These are phyloP conservation scores for Nomada goodeniana DNA, from an alignment of 2,888 invertebrate species.

Conservation along the genomic window DNA sequence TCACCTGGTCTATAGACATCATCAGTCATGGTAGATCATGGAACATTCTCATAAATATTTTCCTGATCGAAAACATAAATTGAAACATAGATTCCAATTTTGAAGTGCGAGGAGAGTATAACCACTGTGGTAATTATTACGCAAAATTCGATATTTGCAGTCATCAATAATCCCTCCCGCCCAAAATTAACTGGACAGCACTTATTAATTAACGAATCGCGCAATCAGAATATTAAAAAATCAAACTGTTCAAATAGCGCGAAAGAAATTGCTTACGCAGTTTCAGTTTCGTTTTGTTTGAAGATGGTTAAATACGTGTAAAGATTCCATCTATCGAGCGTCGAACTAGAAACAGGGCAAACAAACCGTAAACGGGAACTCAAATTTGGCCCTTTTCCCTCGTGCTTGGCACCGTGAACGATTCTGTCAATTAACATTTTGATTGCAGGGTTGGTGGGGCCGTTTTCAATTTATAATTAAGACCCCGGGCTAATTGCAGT, in stretches of 20 bases:
- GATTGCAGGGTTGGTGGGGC: slow-evolving; percentile 21
- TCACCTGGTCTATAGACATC: slow-evolving; percentile 27
- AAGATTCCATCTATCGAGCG: slow-evolving; percentile 1
- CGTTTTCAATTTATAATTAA: slow-evolving; percentile 47
- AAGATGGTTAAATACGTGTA: not conserved
- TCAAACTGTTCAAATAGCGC: not conserved
- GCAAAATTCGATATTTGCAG: not conserved
- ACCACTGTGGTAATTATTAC: not conserved
- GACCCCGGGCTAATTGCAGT: slow-evolving; percentile 40
- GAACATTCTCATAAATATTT: too few species aligned
- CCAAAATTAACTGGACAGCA: not conserved
- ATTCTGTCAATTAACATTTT: slow-evolving; percentile 47
- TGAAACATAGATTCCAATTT: not conserved
- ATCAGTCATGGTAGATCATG: not conserved
- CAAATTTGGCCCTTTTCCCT: slow-evolving; percentile 10
- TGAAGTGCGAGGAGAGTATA: not conserved
- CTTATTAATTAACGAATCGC: not conserved
- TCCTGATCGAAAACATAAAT: too few species aligned
- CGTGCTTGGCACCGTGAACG: slow-evolving; percentile 16
- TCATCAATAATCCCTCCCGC: not conserved
- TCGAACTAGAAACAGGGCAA: not conserved
- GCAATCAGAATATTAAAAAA: not conserved
- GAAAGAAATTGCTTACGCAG: not conserved
- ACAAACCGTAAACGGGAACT: slow-evolving; percentile 9
- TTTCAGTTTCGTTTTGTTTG: not conserved